These are phyloP conservation scores for Drosophila guanche DNA, from an alignment of 1,140 invertebrate species.

Conservation along the genomic window DNA sequence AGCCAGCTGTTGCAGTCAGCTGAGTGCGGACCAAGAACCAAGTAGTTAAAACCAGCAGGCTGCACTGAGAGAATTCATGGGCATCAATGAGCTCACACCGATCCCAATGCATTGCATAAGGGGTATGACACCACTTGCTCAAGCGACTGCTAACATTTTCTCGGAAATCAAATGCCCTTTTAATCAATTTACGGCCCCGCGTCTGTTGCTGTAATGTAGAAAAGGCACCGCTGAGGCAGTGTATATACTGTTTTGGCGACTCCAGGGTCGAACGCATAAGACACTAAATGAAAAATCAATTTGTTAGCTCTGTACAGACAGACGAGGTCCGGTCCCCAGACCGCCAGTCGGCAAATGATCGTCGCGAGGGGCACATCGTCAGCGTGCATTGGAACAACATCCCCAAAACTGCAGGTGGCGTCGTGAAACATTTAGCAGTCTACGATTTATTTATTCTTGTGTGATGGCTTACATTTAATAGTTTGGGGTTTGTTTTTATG, in stretches of 20 bases:
- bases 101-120: constrained; percentile 11
- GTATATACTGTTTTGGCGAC: constrained; percentile 41
- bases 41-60: constrained; percentile 33
- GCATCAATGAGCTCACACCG: constrained; percentile 1
- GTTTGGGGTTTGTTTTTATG: constrained; percentile 25
- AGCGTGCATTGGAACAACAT: constrained; percentile 10
- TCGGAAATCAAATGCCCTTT: constrained; percentile 61
- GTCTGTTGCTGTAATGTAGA: constrained; percentile 14
- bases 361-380: constrained; percentile 47
- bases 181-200: constrained; percentile 58
- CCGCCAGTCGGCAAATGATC: constrained; percentile 64
- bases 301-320: constrained; percentile 57
- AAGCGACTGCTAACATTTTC: constrained; percentile 37
- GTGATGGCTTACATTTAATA: constrained; percentile 40
- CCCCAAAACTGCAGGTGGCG: constrained; percentile 20
- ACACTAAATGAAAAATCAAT: constrained; percentile 77
- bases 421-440: constrained; percentile 4
- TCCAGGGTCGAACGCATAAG: constrained; percentile 22
- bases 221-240: constrained; percentile 39
- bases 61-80: constrained; percentile 56
- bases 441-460: not conserved
- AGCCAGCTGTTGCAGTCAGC: constrained; percentile 80
- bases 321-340: constrained; percentile 40
- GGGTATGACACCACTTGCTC: constrained; percentile 5
- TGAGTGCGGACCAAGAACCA: constrained; percentile 24